phyloP scores from a whole-genome alignment of 2,797 vertebrate genomes.

The Helicolenus hilgendorfi region DNA sequence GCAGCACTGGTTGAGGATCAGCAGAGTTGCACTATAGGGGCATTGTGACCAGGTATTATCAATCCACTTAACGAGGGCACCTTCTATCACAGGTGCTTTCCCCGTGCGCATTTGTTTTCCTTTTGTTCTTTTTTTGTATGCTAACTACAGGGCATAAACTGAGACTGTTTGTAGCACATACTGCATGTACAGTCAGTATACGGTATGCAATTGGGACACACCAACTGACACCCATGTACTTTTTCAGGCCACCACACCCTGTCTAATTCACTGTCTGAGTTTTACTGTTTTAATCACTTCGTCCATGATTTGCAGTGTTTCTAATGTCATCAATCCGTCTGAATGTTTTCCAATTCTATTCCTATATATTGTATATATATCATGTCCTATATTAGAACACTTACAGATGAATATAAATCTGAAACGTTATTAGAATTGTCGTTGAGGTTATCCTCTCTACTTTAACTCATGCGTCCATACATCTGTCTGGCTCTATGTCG shows the following conservation, averaged over 20 bases:
- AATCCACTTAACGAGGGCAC: too few species aligned
- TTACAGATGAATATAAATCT: neutral
- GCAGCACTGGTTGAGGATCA: too few species aligned
- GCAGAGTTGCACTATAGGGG: too few species aligned
- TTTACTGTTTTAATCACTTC: conserved; percentile 6
- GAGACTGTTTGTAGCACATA: neutral
- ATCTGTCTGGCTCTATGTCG: neutral
- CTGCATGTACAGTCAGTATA: neutral
- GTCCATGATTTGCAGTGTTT: neutral
- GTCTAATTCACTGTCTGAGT: neutral
- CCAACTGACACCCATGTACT: neutral
- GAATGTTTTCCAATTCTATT: neutral
- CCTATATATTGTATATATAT: neutral
- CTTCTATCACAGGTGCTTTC: fast-evolving
- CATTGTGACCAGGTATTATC: too few species aligned
- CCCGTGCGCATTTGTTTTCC: too few species aligned
- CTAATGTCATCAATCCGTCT: neutral
- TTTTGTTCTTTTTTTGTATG: too few species aligned
- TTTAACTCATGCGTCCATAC: neutral
- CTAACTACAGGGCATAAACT: neutral
- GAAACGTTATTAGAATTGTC: neutral
- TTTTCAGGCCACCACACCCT: conserved; percentile 5
- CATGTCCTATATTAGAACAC: neutral
- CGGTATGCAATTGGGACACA: neutral
- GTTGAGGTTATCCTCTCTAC: neutral